Evolutionary conservation across 1,140 invertebrate species (phyloP), one percentile per base, ranked within the genome.

Genomic region (Drosophila repleta): DNA sequence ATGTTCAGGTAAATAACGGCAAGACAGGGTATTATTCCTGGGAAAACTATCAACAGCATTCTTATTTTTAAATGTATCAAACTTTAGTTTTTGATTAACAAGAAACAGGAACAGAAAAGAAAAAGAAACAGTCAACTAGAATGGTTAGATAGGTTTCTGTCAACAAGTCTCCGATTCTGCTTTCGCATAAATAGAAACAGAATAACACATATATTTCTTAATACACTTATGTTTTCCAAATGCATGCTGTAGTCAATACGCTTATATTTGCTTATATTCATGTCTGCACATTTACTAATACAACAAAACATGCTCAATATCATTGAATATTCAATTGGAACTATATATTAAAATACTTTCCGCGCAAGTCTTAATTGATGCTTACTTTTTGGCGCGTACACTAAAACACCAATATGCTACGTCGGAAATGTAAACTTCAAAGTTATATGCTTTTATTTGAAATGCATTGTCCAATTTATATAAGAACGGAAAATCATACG

Each of bases 281-380:
- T 35, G 10, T 35, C 7, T 6, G 29, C 29, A 32, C 7, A 8
- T 1, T 10, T 10, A 32, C 29, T 8, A 32, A 8, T 8, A 35
- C 32, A 35, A 70, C 21, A 46, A 10, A 61, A 5, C 69, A 76
- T 69, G 65, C 72, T 15, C 52, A 67, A 52, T 62, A 68, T 80
- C 63, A 80, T 71, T 72, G 60, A 72, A 75, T 80, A 80, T 78
- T 80, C 66, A 78, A 80, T 74, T 71, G 26, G 5, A 72, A 57
- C 53, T 71, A 78, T 24, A 60, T 71, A 60, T 67, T 67, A 67
- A 76, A 41, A 74, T 51, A 74, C 52, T 64, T 58, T 41, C 61
- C 48, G 56, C 32, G 66, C 35, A 79, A 45, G 18, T 57, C 76
- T 67, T 13, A 35, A 35, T 76, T 17, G 58, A 74, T 66, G 52